Percentiles rank a stretch among this genome's conserved stretches.
These are phyloP conservation scores for Siniperca undulata DNA, from an alignment of 2,797 vertebrate genomes.

Conservation along the genomic window DNA sequence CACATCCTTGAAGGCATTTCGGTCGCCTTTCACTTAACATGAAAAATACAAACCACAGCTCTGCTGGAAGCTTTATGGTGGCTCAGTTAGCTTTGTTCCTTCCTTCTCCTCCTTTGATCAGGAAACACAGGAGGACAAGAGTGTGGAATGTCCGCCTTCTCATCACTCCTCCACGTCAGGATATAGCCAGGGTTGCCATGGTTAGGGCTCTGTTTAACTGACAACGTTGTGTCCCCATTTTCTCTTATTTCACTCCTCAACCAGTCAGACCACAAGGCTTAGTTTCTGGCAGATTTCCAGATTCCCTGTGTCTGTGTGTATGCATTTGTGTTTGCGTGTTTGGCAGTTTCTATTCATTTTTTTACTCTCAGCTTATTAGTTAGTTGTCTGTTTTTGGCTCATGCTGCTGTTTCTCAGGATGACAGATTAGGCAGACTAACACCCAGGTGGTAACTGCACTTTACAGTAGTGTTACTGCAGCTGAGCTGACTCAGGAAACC, in stretches of 20 bases:
- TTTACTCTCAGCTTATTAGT: conserved; percentile 15
- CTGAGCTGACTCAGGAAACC: conserved; percentile 25
- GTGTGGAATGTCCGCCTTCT: conserved; percentile 61
- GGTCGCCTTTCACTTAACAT: conserved; percentile 64
- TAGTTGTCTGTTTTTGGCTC: conserved; percentile 18
- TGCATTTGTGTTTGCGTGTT: conserved; percentile 11
- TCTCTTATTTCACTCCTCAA: conserved; percentile 45
- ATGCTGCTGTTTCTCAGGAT: conserved; percentile 18
- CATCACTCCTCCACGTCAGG: conserved; percentile 36
- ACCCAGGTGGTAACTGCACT: conserved; percentile 5
- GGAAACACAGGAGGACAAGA: conserved; percentile 60
- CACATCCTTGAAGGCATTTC: conserved; percentile 59
- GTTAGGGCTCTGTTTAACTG: conserved; percentile 39
- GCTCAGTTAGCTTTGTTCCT: conserved; percentile 45
- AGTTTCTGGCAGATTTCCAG: conserved; percentile 3
- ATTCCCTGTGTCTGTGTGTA: not conserved
- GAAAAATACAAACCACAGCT: conserved; percentile 65
- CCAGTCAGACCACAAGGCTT: conserved; percentile 33
- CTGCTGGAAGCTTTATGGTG: conserved; percentile 58
- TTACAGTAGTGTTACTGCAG: conserved; percentile 23
- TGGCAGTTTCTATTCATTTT: conserved; percentile 3
- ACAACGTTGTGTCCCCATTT: conserved; percentile 28
- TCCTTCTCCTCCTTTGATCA: conserved; percentile 53
- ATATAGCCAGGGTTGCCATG: conserved; percentile 50
- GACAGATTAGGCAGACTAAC: conserved; percentile 1